Evolutionary conservation across 2,113 vertebrate genomes (phyloP).

Genomic region (Calonectris borealis): DNA sequence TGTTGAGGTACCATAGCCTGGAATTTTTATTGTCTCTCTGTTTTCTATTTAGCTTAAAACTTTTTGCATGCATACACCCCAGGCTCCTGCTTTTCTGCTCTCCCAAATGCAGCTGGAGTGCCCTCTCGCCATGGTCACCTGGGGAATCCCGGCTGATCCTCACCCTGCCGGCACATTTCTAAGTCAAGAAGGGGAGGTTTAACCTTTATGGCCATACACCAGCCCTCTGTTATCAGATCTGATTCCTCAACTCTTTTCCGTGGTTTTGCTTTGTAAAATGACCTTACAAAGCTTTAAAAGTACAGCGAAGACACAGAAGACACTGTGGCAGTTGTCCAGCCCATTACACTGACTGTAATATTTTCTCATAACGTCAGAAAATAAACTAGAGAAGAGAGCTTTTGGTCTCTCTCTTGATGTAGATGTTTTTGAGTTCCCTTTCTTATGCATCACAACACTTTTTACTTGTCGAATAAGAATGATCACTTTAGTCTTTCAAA

Average conservation of each 20-base stretch:
- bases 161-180: rapidly evolving
- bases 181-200: neutral
- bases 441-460: neutral
- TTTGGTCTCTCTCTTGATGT: neutral
- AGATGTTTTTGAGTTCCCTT: neutral
- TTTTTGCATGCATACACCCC: rapidly evolving
- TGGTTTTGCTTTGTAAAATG: neutral
- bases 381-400: neutral
- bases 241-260: neutral
- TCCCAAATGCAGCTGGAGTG: neutral
- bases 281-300: neutral
- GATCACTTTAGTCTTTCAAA: neutral
- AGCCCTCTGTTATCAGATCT: neutral
- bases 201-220: neutral
- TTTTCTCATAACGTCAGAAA: neutral
- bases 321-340: neutral
- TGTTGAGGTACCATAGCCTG: neutral
- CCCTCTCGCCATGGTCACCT: rapidly evolving
- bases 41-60: neutral
- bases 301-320: neutral
- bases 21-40: neutral
- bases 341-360: neutral
- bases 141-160: neutral
- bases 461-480: neutral
- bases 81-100: neutral